A percentile compares a stretch with the other conserved stretches of the same genome.
Evolutionary conservation across 1,140 invertebrate species (phyloP).

Genomic region (Drosophila obscura): DNA sequence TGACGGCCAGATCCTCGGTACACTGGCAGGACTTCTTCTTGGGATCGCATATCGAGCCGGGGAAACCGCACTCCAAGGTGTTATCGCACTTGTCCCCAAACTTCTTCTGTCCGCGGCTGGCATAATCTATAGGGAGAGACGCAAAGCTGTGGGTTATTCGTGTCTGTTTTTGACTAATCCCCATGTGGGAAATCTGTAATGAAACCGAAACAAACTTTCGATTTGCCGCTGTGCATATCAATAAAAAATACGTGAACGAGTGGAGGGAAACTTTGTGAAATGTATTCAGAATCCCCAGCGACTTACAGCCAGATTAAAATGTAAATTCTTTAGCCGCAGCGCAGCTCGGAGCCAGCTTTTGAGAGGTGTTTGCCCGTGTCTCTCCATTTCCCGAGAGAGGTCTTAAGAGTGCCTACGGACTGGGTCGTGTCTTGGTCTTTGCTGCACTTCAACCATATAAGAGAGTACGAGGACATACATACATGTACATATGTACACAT

Average conservation of each 20-base stretch:
- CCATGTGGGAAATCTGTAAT: conserved; percentile 70
- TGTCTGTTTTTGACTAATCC: conserved; percentile 49
- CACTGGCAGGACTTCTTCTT: conserved; percentile 89
- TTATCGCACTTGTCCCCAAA: conserved; percentile 89
- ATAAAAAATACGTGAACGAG: conserved; percentile 35
- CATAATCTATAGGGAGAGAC: conserved; percentile 80
- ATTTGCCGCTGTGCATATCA: conserved; percentile 44
- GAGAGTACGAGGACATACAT: conserved; percentile 2
- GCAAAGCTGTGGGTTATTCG: conserved; percentile 20
- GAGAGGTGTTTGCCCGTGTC: conserved; percentile 34
- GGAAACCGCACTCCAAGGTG: conserved; percentile 89
- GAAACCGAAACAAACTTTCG: conserved; percentile 63
- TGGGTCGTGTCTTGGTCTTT: conserved; percentile 3
- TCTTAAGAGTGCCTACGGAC: too few relatives aligned
- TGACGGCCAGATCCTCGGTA: conserved; percentile 88
- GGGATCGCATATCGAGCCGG: conserved; percentile 89
- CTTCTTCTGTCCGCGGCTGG: conserved; percentile 85
- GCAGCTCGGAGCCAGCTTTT: conserved; percentile 13
- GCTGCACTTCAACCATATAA: conserved; percentile 2
- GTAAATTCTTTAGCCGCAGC: conserved; percentile 63
- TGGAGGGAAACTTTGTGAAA: conserved; percentile 44
- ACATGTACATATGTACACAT: too few relatives aligned
- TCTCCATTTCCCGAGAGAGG: too few relatives aligned
- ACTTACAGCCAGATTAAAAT: conserved; percentile 77
- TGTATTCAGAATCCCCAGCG: conserved; percentile 60